These are phyloP conservation scores for Beris morrisii DNA, from an alignment of 2,888 invertebrate species.

Conservation along the genomic window DNA sequence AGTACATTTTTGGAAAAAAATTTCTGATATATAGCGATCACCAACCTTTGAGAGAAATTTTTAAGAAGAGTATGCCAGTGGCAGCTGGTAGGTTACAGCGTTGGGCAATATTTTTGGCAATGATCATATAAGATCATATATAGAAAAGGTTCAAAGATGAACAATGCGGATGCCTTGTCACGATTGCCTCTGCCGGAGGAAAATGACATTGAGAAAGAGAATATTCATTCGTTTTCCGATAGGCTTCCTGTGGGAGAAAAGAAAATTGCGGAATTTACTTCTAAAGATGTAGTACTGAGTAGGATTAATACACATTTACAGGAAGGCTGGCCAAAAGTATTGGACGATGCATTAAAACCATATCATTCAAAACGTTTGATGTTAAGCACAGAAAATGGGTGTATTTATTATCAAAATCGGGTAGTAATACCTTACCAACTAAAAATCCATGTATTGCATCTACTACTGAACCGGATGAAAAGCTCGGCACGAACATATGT, in stretches of 20 bases:
- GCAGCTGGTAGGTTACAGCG: conserved; percentile 42
- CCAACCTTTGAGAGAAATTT: conserved; percentile 40
- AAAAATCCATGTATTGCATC: too few species aligned
- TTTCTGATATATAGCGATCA: conserved; percentile 42
- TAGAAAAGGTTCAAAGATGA: conserved; percentile 30
- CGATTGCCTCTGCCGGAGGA: conserved; percentile 32
- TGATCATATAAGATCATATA: conserved; percentile 37
- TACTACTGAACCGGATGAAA: neutral
- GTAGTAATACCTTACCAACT: conserved; percentile 13
- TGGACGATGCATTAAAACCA: conserved; percentile 35
- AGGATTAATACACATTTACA: too few species aligned
- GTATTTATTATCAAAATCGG: neutral
- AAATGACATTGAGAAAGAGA: neutral
- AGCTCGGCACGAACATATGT: conserved; percentile 8
- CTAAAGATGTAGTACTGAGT: neutral
- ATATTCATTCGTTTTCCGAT: too few species aligned
- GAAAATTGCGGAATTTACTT: too few species aligned
- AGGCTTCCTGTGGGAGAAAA: too few species aligned
- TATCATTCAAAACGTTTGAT: neutral
- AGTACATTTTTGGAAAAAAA: conserved; percentile 49
- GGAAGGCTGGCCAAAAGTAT: neutral
- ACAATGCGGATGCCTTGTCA: conserved; percentile 41
- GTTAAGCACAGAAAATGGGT: neutral
- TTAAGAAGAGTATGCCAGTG: conserved; percentile 38
- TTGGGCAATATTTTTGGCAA: conserved; percentile 43